phyloP scores from a whole-genome alignment of 1,140 invertebrate species.

The Trypoxylus dichotomus region DNA sequence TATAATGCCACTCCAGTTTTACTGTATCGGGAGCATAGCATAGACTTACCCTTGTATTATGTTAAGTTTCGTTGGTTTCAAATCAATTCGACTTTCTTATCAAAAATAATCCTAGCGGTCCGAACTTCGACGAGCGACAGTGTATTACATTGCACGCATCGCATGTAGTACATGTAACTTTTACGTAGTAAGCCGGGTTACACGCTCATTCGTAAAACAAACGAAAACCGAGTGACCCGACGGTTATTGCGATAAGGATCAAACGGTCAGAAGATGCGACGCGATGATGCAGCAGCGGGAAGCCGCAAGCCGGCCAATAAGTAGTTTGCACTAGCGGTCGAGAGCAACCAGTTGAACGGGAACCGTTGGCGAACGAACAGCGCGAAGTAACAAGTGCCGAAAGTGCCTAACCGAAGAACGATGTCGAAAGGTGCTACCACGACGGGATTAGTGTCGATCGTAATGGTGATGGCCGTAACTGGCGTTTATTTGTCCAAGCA shows the following conservation, averaged over 20 bases:
- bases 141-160: no score
- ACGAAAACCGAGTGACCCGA: background rate
- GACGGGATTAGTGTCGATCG: conserved; percentile 39
- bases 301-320: background rate
- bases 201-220: background rate
- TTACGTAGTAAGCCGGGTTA: background rate
- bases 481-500: conserved; percentile 42
- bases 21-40: no score
- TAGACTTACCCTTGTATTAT: no score
- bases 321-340: background rate
- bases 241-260: background rate
- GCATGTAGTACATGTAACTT: no score
- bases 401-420: background rate
- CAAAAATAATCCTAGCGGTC: no score
- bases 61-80: no score
- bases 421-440: conserved; percentile 36
- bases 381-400: background rate
- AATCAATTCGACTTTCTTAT: no score
- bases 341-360: background rate
- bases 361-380: background rate
- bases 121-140: no score
- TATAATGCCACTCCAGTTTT: no score
- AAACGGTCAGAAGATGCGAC: background rate
- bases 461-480: conserved; percentile 46
- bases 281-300: background rate